These are phyloP conservation scores for Erpornis zantholeuca DNA, from an alignment of 2,113 vertebrate genomes.

Conservation along the genomic window DNA sequence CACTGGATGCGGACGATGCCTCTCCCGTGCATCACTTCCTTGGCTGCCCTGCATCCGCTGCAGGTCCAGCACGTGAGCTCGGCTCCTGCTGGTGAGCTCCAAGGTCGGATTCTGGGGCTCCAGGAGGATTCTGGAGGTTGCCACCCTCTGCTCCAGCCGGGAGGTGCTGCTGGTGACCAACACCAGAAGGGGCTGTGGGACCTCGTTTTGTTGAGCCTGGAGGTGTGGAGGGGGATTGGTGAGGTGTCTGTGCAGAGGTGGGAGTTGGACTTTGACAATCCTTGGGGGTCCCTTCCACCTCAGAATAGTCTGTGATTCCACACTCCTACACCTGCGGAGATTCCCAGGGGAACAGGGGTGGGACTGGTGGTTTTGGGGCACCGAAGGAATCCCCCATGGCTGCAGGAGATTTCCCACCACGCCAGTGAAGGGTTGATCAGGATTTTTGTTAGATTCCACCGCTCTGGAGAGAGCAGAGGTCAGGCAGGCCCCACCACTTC, in stretches of 20 bases:
- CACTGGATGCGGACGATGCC: background rate
- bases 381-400: background rate
- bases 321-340: rapidly evolving
- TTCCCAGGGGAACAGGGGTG: rapidly evolving
- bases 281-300: background rate
- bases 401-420: background rate
- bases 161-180: background rate
- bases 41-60: background rate
- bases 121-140: background rate
- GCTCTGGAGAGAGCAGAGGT: background rate
- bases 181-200: background rate
- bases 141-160: background rate
- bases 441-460: background rate
- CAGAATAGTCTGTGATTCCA: background rate
- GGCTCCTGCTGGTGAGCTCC: rapidly evolving
- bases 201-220: rapidly evolving
- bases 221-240: too few species aligned
- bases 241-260: rapidly evolving
- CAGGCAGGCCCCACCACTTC: background rate
- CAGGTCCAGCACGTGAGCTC: background rate
- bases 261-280: background rate
- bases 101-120: background rate
- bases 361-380: background rate
- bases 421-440: rapidly evolving
- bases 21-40: constrained; percentile 23